phyloP scores from a whole-genome alignment of 2,113 vertebrate genomes.

The Hiodon tergisus region DNA sequence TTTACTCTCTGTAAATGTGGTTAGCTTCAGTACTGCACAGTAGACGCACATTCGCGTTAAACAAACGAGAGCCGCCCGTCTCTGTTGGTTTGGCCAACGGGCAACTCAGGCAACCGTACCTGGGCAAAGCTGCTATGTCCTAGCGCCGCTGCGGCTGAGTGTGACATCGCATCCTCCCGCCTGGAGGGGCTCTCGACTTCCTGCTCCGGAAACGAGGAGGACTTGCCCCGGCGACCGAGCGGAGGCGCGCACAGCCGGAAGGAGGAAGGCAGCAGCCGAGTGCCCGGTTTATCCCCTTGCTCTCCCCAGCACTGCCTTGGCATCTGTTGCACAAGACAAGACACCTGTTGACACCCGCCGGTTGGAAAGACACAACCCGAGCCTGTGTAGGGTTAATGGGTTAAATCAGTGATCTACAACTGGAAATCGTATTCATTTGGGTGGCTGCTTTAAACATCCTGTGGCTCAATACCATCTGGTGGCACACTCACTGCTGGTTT shows the following conservation, averaged over 20 bases:
- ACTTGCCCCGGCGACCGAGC: conserved; percentile 47
- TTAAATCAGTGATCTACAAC: no score
- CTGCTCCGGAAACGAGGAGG: conserved; percentile 36
- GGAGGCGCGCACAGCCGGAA: conserved; percentile 65
- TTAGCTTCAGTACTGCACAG: no score
- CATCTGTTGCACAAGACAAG: conserved; percentile 31
- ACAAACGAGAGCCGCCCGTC: no score
- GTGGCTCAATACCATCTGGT: conserved; percentile 36
- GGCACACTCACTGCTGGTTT: conserved; percentile 58
- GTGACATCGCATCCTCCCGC: conserved; percentile 56
- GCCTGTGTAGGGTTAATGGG: no score
- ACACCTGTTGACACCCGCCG: no score
- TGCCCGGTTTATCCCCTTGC: conserved; percentile 28
- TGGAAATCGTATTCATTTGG: no score
- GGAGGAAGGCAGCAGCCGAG: conserved; percentile 42
- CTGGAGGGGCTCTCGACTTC: conserved; percentile 38
- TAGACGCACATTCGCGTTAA: no score
- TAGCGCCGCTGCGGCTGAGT: conserved; percentile 40
- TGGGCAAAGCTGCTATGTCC: conserved; percentile 41
- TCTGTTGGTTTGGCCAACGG: no score
- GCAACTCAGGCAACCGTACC: conserved; percentile 39
- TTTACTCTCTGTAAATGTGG: no score
- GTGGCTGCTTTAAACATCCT: no score
- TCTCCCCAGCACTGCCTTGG: conserved; percentile 40
- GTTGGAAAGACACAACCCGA: no score